A percentile compares a stretch with the other conserved stretches of the same genome.
phyloP scores from a whole-genome alignment of 2,113 vertebrate genomes.

The Megaptera novaeangliae region DNA sequence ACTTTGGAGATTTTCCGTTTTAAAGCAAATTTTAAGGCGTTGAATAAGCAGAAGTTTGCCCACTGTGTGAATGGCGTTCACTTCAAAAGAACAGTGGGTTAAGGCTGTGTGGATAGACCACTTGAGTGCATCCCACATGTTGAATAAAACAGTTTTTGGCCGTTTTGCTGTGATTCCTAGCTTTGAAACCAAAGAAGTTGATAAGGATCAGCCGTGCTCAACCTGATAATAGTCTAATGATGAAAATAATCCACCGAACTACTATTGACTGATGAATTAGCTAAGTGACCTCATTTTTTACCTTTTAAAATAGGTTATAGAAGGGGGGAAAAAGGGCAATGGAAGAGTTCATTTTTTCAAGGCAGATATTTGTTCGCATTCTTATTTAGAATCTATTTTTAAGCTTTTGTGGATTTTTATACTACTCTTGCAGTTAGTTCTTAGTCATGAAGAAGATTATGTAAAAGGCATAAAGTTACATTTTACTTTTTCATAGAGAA shows the following conservation, averaged over 20 bases:
- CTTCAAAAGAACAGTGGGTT: not conserved
- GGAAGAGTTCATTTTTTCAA: not conserved
- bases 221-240: not conserved
- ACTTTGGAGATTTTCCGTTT: not conserved
- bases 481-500: not conserved
- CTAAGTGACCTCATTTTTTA: not conserved
- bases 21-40: not conserved
- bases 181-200: not conserved
- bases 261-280: not conserved
- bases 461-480: not conserved
- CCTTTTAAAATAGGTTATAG: not conserved
- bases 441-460: not conserved
- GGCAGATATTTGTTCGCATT: not conserved
- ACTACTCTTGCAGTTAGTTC: slow-evolving; percentile 14
- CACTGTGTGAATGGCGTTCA: not conserved
- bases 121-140: not conserved
- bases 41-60: not conserved
- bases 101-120: not conserved
- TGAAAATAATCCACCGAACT: not conserved
- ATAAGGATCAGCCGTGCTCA: not conserved
- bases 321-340: not conserved
- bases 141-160: not conserved
- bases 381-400: slow-evolving; percentile 15
- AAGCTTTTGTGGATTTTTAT: not conserved
- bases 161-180: not conserved